Evolutionary conservation across 2,797 vertebrate genomes (phyloP).

Genomic region (Peromyscus aztecus): DNA sequence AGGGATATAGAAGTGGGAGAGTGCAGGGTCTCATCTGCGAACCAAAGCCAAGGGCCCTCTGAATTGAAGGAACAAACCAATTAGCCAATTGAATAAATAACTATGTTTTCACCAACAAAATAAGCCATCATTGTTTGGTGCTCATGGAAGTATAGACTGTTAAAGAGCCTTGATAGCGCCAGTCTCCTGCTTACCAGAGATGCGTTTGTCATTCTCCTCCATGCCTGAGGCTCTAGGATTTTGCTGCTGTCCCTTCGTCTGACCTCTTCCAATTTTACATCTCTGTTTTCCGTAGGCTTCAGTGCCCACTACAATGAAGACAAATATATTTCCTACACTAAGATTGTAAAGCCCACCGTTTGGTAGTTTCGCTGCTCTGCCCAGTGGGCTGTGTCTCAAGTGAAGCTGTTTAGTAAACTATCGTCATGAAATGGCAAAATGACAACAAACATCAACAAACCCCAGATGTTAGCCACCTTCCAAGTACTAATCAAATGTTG

Average conservation of each 20-base stretch:
- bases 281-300: conserved; percentile 78
- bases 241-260: conserved; percentile 75
- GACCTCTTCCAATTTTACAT: conserved; percentile 83
- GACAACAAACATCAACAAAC: neutral
- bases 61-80: conserved; percentile 21
- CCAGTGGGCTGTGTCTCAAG: conserved; percentile 83
- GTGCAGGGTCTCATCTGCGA: neutral
- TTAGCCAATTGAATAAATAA: conserved; percentile 58
- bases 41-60: conserved; percentile 24
- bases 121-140: conserved; percentile 75
- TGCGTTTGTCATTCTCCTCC: conserved; percentile 81
- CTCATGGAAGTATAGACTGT: conserved; percentile 74
- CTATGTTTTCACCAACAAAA: conserved; percentile 63
- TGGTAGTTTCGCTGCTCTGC: conserved; percentile 70
- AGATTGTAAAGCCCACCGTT: conserved; percentile 82
- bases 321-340: conserved; percentile 84
- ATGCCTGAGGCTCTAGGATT: conserved; percentile 74
- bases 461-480: conserved; percentile 73
- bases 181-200: conserved; percentile 72
- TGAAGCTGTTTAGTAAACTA: conserved; percentile 78
- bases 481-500: conserved; percentile 77
- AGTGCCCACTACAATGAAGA: conserved; percentile 84
- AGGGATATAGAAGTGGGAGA: neutral
- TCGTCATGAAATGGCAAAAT: conserved; percentile 69
- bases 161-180: conserved; percentile 76